Conservation (phyloP, 2,797 vertebrate genomes). For the Centropyge bicolor region DNA sequence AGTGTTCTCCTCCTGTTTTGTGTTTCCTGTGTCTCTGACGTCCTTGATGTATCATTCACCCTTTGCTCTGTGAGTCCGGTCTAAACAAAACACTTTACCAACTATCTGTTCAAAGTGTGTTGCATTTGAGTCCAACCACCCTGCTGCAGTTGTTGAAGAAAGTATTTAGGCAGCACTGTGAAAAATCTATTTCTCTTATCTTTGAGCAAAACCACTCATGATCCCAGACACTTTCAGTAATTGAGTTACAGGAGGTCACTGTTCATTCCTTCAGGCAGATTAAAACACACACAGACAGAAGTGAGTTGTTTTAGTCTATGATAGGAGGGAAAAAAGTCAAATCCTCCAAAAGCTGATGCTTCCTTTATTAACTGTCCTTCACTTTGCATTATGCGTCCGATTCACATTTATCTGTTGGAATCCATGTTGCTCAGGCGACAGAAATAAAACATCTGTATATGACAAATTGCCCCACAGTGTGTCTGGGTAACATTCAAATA, state of each 20-base stretch:
- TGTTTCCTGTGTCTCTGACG: too few species aligned
- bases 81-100: too few species aligned
- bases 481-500: constrained; percentile 26
- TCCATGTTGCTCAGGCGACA: not conserved
- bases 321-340: not conserved
- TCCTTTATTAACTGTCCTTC: not conserved
- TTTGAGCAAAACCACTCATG: not conserved
- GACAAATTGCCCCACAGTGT: not conserved
- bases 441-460: not conserved
- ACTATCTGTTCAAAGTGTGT: too few species aligned
- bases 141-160: not conserved
- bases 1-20: too few species aligned
- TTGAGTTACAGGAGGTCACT: not conserved
- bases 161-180: not conserved
- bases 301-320: not conserved
- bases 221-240: not conserved
- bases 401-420: not conserved
- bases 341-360: not conserved
- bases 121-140: too few species aligned
- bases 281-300: not conserved
- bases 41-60: too few species aligned
- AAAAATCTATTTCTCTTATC: not conserved
- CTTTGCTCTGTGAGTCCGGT: too few species aligned
- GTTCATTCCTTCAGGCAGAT: not conserved
- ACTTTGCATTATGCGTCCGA: not conserved